phyloP scores from a whole-genome alignment of 1,140 invertebrate species.

The Drosophila repletoides region DNA sequence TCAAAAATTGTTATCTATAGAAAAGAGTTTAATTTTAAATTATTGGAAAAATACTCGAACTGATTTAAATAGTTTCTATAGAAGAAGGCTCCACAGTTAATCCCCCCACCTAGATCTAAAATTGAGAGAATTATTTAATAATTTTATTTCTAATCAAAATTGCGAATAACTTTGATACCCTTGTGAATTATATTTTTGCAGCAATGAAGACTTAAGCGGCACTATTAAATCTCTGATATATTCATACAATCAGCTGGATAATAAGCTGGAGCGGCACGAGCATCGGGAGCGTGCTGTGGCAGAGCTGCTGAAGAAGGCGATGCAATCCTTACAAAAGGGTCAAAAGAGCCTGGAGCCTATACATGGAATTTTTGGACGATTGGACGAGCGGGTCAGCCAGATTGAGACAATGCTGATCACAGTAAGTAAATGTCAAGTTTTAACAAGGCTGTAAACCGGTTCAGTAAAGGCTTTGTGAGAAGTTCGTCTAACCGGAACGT shows the following conservation, averaged over 20 bases:
- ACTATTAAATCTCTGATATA: conserved; percentile 91
- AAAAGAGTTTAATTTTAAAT: too few species aligned
- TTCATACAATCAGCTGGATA: conserved; percentile 89
- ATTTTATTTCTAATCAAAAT: too few species aligned
- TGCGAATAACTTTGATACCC: too few species aligned
- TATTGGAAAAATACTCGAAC: too few species aligned
- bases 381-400: conserved; percentile 87
- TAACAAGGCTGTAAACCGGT: too few species aligned
- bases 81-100: too few species aligned
- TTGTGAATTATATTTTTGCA: too few species aligned
- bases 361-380: conserved; percentile 85
- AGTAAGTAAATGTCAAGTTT: too few species aligned
- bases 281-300: conserved; percentile 89
- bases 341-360: conserved; percentile 87
- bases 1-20: too few species aligned
- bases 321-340: conserved; percentile 88
- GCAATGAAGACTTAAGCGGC: conserved; percentile 91
- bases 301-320: conserved; percentile 89
- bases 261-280: conserved; percentile 93
- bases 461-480: too few species aligned
- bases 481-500: too few species aligned
- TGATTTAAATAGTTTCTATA: too few species aligned
- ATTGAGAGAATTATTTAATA: conserved; percentile 9
- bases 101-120: conserved; percentile 36
- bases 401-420: conserved; percentile 87